Evolutionary conservation across 2,888 invertebrate genomes (phyloP).

Genomic region (Pharmacophagus antenor): DNA sequence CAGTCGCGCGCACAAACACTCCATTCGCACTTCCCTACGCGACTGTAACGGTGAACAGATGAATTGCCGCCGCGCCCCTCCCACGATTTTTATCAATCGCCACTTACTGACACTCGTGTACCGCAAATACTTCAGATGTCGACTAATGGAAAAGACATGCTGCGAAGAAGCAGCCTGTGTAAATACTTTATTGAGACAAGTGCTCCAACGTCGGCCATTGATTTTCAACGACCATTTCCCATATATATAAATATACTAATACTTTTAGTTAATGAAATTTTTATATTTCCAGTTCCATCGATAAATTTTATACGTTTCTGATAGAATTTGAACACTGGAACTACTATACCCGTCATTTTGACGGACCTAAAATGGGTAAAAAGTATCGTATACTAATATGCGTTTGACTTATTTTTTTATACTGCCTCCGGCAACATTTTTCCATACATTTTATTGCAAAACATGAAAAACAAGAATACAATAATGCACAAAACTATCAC

Average conservation of each 20-base stretch:
- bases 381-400: too few species aligned
- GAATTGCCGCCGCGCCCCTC: conserved; percentile 38
- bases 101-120: conserved; percentile 69
- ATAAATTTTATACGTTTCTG: too few species aligned
- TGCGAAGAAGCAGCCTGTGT: conserved; percentile 65
- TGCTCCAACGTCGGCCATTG: conserved; percentile 49
- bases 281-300: too few species aligned
- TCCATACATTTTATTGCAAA: too few species aligned
- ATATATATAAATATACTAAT: conserved; percentile 5
- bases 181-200: conserved; percentile 79
- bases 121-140: conserved; percentile 75
- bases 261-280: neutral
- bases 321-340: too few species aligned
- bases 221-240: conserved; percentile 32
- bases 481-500: too few species aligned
- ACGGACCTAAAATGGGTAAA: too few species aligned
- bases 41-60: conserved; percentile 30
- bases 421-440: too few species aligned
- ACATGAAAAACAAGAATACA: too few species aligned
- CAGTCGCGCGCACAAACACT: conserved; percentile 28
- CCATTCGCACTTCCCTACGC: conserved; percentile 23
- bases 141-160: conserved; percentile 81
- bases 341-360: too few species aligned
- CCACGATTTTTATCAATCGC: conserved; percentile 58
- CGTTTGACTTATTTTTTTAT: too few species aligned